These are phyloP conservation scores for Phalloptychus januarius DNA, from an alignment of 2,797 vertebrate species.

Conservation along the genomic window DNA sequence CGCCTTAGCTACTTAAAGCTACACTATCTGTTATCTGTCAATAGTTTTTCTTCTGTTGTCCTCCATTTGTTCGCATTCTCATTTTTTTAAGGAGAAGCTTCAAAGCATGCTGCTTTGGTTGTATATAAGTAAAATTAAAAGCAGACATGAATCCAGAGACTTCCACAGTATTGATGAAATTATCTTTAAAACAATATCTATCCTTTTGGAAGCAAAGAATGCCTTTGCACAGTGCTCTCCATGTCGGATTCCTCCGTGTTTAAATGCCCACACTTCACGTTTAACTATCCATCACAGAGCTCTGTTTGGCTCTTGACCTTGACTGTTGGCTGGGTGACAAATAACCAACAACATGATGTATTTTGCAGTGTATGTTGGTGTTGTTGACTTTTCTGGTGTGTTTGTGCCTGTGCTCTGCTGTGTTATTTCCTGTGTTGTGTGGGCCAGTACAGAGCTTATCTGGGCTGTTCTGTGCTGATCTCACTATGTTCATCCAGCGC, in stretches of 20 bases:
- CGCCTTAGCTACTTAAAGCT: neutral
- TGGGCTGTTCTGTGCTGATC: conserved; percentile 74
- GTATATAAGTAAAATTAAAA: neutral
- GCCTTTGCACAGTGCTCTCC: neutral
- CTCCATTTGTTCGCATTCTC: neutral
- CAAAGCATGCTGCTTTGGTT: neutral
- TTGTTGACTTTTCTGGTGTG: conserved; percentile 34
- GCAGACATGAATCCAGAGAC: too few species aligned
- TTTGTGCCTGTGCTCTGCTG: conserved; percentile 46
- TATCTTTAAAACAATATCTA: neutral
- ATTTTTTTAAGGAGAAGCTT: neutral
- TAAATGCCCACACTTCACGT: conserved; percentile 31
- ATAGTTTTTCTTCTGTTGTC: neutral
- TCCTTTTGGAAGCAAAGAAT: neutral
- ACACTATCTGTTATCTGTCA: neutral
- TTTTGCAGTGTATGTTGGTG: conserved; percentile 32
- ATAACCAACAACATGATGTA: conserved; percentile 45
- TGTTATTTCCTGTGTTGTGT: conserved; percentile 69
- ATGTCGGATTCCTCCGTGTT: conserved; percentile 23
- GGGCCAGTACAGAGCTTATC: conserved; percentile 69
- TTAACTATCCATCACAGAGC: conserved; percentile 54
- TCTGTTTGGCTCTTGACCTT: conserved; percentile 70
- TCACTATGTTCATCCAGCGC: conserved; percentile 72
- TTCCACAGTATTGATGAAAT: neutral
- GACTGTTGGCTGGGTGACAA: conserved; percentile 55